Percentiles rank a stretch among this genome's conserved stretches.
These are phyloP conservation scores for Carassius auratus DNA, from an alignment of 2,113 vertebrate species.

Conservation along the genomic window DNA sequence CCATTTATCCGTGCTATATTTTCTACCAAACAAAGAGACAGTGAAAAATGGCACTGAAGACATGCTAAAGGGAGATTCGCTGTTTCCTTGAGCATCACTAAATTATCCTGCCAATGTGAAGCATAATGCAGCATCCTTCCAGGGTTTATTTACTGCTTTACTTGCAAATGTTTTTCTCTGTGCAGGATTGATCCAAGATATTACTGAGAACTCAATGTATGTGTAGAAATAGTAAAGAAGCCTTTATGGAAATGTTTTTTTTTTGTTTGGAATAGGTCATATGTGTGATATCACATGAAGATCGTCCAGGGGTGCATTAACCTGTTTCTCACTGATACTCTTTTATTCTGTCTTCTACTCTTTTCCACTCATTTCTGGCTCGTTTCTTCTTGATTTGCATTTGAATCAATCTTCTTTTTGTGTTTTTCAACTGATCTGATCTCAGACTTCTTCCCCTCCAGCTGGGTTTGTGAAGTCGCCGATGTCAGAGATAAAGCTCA, in stretches of 20 bases:
- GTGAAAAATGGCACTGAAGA: not conserved
- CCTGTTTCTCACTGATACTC: slow-evolving; percentile 4
- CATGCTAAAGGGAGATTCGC: not conserved
- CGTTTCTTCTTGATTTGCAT: slow-evolving; percentile 65
- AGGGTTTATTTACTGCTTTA: not conserved
- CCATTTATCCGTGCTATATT: not conserved
- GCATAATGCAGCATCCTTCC: not conserved
- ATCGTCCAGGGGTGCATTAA: not conserved
- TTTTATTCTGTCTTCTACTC: slow-evolving; percentile 39
- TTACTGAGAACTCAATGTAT: not conserved
- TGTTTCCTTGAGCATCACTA: not conserved
- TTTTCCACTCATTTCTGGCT: slow-evolving; percentile 58
- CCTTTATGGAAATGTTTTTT: not conserved
- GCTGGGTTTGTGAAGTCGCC: slow-evolving; percentile 99
- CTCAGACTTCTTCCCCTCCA: slow-evolving; percentile 72
- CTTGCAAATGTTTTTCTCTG: not conserved
- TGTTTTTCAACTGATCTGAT: slow-evolving; percentile 60
- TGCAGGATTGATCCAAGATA: not conserved
- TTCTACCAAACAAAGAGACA: not conserved
- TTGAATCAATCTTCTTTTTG: slow-evolving; percentile 65
- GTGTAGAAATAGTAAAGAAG: not conserved
- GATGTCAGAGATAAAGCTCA: slow-evolving; percentile 99
- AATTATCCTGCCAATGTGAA: not conserved
- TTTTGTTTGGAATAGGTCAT: too few relatives aligned
- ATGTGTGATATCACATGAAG: too few relatives aligned